Conservation (phyloP, 2,797 vertebrate species). For the Acrocephalus scirpaceus region DNA sequence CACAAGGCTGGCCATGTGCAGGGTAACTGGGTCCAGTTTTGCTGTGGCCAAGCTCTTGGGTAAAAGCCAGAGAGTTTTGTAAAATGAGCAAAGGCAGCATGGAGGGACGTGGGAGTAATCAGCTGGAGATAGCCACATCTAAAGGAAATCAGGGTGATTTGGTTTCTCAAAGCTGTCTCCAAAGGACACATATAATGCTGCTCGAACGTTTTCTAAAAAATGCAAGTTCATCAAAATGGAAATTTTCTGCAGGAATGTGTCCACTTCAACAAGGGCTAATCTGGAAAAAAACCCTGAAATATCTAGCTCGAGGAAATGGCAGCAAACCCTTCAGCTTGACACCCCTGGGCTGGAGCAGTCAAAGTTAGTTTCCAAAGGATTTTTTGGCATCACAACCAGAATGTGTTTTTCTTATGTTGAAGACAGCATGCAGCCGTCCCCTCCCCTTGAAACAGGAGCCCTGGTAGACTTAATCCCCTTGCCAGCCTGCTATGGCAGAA, state of each 20-base stretch:
- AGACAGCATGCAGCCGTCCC: fast-evolving
- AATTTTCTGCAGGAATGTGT: neutral
- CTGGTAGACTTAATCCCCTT: neutral
- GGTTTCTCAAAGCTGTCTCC: neutral
- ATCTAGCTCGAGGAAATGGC: fast-evolving
- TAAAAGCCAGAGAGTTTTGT: neutral
- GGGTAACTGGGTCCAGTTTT: neutral
- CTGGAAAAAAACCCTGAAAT: neutral
- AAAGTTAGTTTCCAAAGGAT: neutral
- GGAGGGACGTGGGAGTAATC: fast-evolving
- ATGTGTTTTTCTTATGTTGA: neutral
- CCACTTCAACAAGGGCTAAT: neutral
- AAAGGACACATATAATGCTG: neutral
- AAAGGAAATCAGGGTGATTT: neutral
- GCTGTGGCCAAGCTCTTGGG: neutral
- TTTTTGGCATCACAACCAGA: neutral
- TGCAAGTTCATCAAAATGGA: neutral
- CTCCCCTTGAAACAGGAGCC: neutral
- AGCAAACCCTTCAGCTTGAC: neutral
- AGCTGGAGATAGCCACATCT: neutral
- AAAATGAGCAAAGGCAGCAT: neutral
- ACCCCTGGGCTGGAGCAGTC: neutral
- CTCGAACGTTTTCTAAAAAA: neutral
- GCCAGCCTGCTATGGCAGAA: neutral
- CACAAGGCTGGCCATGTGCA: neutral